Conservation (phyloP, 2,888 invertebrate genomes). For the Cerceris rybyensis region DNA sequence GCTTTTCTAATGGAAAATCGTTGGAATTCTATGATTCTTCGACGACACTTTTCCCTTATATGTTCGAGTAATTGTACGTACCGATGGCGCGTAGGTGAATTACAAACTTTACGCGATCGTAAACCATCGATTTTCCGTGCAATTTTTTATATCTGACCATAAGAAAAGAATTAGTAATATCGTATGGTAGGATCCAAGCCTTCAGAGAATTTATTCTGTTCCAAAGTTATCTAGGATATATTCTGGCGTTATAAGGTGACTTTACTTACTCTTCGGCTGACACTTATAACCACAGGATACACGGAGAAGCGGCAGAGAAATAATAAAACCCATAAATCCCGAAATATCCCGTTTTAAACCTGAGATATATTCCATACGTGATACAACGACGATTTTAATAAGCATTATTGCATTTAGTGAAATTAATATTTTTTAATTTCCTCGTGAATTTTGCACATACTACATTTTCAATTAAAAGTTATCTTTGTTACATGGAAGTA, state of each 20-base stretch:
- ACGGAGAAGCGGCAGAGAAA: background rate
- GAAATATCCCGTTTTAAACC: background rate
- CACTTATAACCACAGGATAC: constrained; percentile 17
- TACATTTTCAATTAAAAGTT: too few relatives aligned
- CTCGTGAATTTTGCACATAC: background rate
- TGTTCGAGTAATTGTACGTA: too few relatives aligned
- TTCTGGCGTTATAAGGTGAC: background rate
- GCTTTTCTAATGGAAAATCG: too few relatives aligned
- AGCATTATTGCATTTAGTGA: background rate
- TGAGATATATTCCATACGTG: background rate
- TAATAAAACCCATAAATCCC: constrained; percentile 35
- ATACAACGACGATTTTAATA: background rate
- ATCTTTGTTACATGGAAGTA: too few relatives aligned
- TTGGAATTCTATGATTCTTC: too few relatives aligned
- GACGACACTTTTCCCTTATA: too few relatives aligned
- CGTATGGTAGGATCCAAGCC: background rate
- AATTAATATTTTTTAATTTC: background rate
- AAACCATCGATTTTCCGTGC: background rate
- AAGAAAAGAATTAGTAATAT: background rate
- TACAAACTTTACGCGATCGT: background rate
- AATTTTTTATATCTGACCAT: background rate
- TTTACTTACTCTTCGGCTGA: constrained; percentile 11
- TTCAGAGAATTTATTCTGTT: constrained; percentile 15
- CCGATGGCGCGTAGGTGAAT: too few relatives aligned
- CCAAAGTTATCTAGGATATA: background rate